Evolutionary conservation across 1,140 invertebrate species (phyloP).

Genomic region (Bombyx mori): DNA sequence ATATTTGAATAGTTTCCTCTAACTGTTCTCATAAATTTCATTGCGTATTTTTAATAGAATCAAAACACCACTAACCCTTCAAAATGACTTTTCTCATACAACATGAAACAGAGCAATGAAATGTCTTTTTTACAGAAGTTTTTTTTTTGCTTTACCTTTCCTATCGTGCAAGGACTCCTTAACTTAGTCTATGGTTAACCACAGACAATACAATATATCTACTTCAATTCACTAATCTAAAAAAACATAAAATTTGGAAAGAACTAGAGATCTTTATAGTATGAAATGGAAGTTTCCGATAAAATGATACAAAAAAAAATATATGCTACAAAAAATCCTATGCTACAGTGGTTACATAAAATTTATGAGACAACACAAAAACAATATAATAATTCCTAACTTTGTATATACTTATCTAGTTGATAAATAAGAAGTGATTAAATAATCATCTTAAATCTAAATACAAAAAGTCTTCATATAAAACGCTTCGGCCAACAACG

Average conservation of each 20-base stretch:
- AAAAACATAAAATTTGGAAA: slow-evolving; percentile 37
- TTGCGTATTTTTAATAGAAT: no score
- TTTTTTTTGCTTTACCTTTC: no score
- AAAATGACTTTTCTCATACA: no score
- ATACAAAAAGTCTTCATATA: slow-evolving; percentile 11
- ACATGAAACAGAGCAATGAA: no score
- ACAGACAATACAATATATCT: slow-evolving; percentile 47
- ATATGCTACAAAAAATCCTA: slow-evolving; percentile 26
- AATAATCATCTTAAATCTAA: slow-evolving; percentile 46
- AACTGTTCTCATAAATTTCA: no score
- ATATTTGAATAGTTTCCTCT: no score
- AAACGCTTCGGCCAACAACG: slow-evolving; percentile 12
- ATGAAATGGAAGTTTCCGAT: slow-evolving; percentile 20
- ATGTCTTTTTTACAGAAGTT: no score
- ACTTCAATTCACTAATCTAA: not conserved
- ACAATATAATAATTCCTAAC: slow-evolving; percentile 41
- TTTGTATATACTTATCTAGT: slow-evolving; percentile 48
- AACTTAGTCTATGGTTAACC: slow-evolving; percentile 50
- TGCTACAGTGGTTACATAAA: slow-evolving; percentile 18
- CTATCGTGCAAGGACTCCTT: no score
- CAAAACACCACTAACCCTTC: no score
- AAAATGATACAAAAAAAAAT: slow-evolving; percentile 14
- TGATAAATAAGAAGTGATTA: slow-evolving; percentile 51
- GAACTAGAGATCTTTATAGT: slow-evolving; percentile 43
- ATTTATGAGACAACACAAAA: slow-evolving; percentile 20